These are phyloP conservation scores for Xyrichtys novacula DNA, from an alignment of 2,797 vertebrate genomes.

Conservation along the genomic window DNA sequence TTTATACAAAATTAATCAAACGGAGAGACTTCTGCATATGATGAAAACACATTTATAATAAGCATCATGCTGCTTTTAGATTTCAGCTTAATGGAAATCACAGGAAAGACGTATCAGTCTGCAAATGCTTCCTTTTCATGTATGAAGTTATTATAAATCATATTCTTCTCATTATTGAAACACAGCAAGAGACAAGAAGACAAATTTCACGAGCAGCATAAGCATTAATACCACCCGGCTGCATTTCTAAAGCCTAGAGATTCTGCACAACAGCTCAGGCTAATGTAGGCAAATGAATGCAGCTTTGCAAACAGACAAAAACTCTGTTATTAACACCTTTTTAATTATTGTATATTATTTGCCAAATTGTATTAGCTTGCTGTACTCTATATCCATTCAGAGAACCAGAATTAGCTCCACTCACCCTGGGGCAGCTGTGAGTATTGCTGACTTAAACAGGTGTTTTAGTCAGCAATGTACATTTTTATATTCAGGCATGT, in stretches of 20 bases:
- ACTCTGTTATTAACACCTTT: no score
- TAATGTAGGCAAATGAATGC: slow-evolving; percentile 1
- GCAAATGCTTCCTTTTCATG: slow-evolving; percentile 12
- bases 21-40: slow-evolving; percentile 22
- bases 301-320: no score
- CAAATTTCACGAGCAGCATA: slow-evolving; percentile 4
- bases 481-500: neutral
- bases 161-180: slow-evolving; percentile 35
- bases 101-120: neutral
- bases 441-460: neutral
- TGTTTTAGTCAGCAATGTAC: slow-evolving; percentile 9
- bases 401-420: no score
- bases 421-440: neutral
- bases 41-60: slow-evolving; percentile 43
- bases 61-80: slow-evolving; percentile 20
- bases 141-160: slow-evolving; percentile 22
- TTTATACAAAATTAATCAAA: slow-evolving; percentile 31
- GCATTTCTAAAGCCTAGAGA: slow-evolving; percentile 6
- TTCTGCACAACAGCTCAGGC: neutral
- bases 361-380: neutral
- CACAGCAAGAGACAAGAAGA: neutral
- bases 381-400: neutral
- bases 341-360: neutral
- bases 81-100: slow-evolving; percentile 16
- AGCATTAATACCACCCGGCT: slow-evolving; percentile 26